Evolutionary conservation across 1,140 invertebrate genomes (phyloP), one percentile per base, ranked within the genome.

Genomic region (Heliconius eleuchia): DNA sequence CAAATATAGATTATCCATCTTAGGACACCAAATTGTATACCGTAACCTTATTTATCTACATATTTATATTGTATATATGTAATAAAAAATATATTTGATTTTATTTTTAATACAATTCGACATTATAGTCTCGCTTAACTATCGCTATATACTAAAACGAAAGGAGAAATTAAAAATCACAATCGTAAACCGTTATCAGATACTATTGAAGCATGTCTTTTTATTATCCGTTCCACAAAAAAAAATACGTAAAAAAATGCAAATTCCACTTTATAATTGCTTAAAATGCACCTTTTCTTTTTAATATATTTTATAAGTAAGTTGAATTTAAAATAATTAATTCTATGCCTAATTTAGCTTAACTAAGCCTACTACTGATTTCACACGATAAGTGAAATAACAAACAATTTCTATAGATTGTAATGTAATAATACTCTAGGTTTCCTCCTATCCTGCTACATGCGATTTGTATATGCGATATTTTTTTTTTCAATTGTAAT

Each of bases 281-380:
- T 7, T 66, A 71, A 50, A 71, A 77, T 77, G 75, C 23, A 30
- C 19, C 16, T 77, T 77, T 77, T 46, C 30, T 71, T 50, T 66
- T 80, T 76, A 9, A 52, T 60, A 73, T 30, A 80, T 52, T 71
- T 9, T 66, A 72, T 57, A 34, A 19, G 34, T 77, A 52, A 50
- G 30, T 23, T 16, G 76, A 66, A 30, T 27, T 57, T n/a, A 13
- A 66, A 66, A 66, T 27, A 66, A 30, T 66, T 66, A 66, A 57
- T 9, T 57, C 23, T 66, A 8, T 66, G 7, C 4, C 4, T 37
- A 46, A 46, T 5, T 66, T 66, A 13, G 60, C 34, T 37, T 37
- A 37, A 37, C 34, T 6, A 37, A 37, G 34, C 0, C 6, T 37
- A 37, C 6, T 0, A 4, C 0, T 37, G 34, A 37, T 6, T 37